Base-by-base conservation (phyloP, 2,888 invertebrate species). In the Crocallis elinguaria region DNA sequence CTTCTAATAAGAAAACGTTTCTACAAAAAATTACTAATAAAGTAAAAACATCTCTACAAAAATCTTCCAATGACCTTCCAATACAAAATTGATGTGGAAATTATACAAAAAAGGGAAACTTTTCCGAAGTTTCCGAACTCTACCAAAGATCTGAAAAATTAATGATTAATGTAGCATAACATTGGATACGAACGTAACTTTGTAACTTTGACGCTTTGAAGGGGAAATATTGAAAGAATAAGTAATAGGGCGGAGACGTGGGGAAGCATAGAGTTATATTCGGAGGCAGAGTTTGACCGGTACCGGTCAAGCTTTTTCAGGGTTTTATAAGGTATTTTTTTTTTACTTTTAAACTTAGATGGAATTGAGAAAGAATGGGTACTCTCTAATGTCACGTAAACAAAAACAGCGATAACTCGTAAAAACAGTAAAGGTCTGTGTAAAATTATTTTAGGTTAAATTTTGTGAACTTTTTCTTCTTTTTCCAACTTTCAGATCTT, bases 91-190 rank as follows among this genome's bases (percentile, higher is more conserved):
- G 50, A 62, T 62, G 57, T 53, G 5, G 32, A 42, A 62, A 60
- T 60, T 62, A 60, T 62, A 62, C 62, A 62, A 53, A 60, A 59
- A 57, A 51, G 13, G 11, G 13, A 32, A 13, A 49, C 45, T 51
- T 37, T 39, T 4, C 9, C 27, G 29, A 61, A 56, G 39, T 62
- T 54, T 29, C 17, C n/a, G 27, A 45, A 42, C 48, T 60, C 50
- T 50, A n/a, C n/a, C n/a, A n/a, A n/a, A 35, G 29, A 50, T 49
- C 53, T 53, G 50, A 55, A 60, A 66, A 71, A 69, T 70, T 69
- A 73, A 73, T 71, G 76, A 70, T 62, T 66, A 70, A 64, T 67
- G 65, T 67, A 60, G 49, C 56, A 62, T 67, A 61, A 63, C 68
- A 67, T 66, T 36, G 66, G 53, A 44, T 23, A 19, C 44, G 37